phyloP scores from a whole-genome alignment of 2,888 invertebrate species.

The Trichogramma evanescens region DNA sequence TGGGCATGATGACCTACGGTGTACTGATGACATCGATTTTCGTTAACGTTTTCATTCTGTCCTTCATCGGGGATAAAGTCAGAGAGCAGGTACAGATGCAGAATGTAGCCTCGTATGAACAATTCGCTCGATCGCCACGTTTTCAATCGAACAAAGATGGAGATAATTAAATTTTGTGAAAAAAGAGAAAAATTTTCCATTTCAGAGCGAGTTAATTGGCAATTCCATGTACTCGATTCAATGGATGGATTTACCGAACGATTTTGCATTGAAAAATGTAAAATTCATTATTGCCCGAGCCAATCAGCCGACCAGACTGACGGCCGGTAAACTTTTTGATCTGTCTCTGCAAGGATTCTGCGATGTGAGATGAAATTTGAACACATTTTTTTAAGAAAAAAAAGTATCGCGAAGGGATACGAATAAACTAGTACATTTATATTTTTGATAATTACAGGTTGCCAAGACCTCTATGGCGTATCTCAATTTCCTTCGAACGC shows the following conservation, averaged over 20 bases:
- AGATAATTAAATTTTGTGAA: background rate
- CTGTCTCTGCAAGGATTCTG: slow-evolving; percentile 35
- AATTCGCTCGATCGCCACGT: slow-evolving; percentile 20
- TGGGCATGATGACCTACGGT: slow-evolving; percentile 32
- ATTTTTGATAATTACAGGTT: slow-evolving; percentile 25
- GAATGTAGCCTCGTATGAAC: slow-evolving; percentile 22
- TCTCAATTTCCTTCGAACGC: slow-evolving; percentile 34
- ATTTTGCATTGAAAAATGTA: slow-evolving; percentile 24
- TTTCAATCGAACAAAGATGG: background rate
- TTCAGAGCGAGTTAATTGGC: slow-evolving; percentile 29
- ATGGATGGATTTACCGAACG: slow-evolving; percentile 33
- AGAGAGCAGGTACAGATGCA: slow-evolving; percentile 30
- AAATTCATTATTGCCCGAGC: slow-evolving; percentile 32
- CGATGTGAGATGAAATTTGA: slow-evolving; percentile 26
- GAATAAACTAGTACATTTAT: background rate
- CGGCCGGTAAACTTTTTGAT: slow-evolving; percentile 38
- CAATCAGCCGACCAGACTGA: slow-evolving; percentile 32
- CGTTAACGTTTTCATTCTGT: slow-evolving; percentile 36
- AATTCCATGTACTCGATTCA: slow-evolving; percentile 28
- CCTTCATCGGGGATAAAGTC: slow-evolving; percentile 34
- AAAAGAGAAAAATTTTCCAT: background rate
- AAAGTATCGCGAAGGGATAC: no score
- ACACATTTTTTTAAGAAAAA: background rate
- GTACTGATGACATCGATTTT: slow-evolving; percentile 35
- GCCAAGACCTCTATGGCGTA: slow-evolving; percentile 37